Evolutionary conservation across 2,797 vertebrate species (phyloP), one percentile per base, ranked within the genome.

Genomic region (Dallia pectoralis): DNA sequence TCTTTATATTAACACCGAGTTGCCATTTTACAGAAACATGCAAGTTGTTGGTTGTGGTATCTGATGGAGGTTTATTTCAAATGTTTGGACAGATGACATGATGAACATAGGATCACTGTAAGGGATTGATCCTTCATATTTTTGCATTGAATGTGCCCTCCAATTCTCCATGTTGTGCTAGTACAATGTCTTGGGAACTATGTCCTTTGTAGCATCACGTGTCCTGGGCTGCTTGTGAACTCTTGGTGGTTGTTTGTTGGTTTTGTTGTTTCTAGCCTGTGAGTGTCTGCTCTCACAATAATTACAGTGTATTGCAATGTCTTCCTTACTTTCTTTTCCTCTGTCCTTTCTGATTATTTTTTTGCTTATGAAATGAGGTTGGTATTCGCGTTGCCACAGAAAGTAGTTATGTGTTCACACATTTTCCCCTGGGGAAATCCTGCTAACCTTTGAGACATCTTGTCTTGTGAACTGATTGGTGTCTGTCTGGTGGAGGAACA

Each of bases 341-440:
- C 11, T 16, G 12, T 40, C 19, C n/a, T 19, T 19, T 51, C 18
- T 51, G 4, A 11, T 15, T 15, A 47, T 0, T 62, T 61, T 59
- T 22, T 44, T 48, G n/a, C 25, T 67, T 40, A 67, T 44, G 12
- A 12, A 44, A 44, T 29, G 6, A 16, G 44, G 48, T 27, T 29
- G 29, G 53, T n/a, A 7, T 16, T 27, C 19, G 25, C 62, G 18
- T 73, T 44, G 36, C 67, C 36, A 44, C 70, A 64, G 53, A 73
- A 64, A 69, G 77, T 69, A 69, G 72, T 69, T 4, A 47, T 66
- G 63, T 66, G 65, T 56, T 67, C 51, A 33, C 71, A 65, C 32
- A 69, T 67, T 59, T 67, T 74, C 64, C 51, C 36, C 59, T 9
- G 8, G 66, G 32, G 40, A 61, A 69, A 32, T 75, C 75, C 62